Base-by-base conservation (phyloP, 2,888 invertebrate genomes). In the Lottia scabra region DNA sequence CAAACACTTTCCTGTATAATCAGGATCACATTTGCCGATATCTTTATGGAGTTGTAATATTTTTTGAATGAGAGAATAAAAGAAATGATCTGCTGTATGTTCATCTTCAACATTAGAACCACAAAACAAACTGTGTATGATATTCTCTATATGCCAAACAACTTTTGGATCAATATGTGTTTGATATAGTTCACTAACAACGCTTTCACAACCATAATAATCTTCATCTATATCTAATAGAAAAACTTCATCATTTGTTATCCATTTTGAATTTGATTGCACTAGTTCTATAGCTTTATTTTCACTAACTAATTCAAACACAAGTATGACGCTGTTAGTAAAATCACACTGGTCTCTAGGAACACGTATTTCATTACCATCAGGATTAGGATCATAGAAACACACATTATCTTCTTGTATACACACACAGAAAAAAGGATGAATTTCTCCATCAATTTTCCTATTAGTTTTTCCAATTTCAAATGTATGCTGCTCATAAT, bases 171-270 rank as follows among this genome's bases (percentile, higher is more conserved):
- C 71, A 1, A 83, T 63, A 5, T 81, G 81, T 0, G 73, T 70
- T 19, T 80, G 74, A 23, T 82, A 69, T 15, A 85, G 66, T 12
- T 81, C 76, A 64, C 78, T 70, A 10, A 80, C 75, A 30, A 81
- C 83, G 63, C 82, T 82, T 64, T 81, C 81, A 67, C 84, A 85
- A 0, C 84, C 86, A 66, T 79, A 84, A 70, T 75, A 85, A 75
- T 86, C 85, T 68, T 86, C 84, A 67, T 85, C 86, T 43, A 86
- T 81, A 72, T 86, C 86, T 12, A 86, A 73, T 10, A 86, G 69
- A 6, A 84, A 67, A 12, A 76, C 76, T n/a, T 80, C 78, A 15
- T 48, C 43, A 19, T 71, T 44, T 0, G 27, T 63, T 13, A 81
- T 70, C 74, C 75, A 76, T 23, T 76, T 72, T 30, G 30, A 30